A percentile compares a stretch with the other conserved stretches of the same genome.
Conservation (phyloP, 1,140 invertebrate species). For the Cotesia vestalis region DNA sequence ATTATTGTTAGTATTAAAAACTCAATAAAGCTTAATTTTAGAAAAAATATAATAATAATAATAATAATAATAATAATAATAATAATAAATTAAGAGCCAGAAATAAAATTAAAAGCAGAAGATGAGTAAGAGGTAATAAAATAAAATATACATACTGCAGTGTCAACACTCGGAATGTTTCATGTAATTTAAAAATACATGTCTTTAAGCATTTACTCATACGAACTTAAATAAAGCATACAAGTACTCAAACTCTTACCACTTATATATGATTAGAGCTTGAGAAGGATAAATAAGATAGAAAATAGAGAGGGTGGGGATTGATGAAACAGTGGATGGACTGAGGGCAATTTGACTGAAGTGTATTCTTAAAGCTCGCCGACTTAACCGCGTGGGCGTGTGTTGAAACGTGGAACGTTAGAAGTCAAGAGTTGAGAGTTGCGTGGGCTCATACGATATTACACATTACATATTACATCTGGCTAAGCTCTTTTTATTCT, state of each 20-base stretch:
- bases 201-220: no score
- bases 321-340: conserved; percentile 60
- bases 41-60: no score
- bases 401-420: conserved; percentile 63
- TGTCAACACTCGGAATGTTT: no score
- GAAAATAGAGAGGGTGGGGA: conserved; percentile 21
- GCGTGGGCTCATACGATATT: conserved; percentile 58
- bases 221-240: no score
- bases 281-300: not conserved
- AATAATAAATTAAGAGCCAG: no score
- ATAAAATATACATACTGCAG: conserved; percentile 4
- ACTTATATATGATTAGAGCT: not conserved
- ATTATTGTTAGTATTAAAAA: no score
- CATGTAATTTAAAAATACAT: no score
- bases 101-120: no score
- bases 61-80: no score
- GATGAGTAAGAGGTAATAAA: no score
- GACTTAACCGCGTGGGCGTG: conserved; percentile 59
- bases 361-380: conserved; percentile 63
- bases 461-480: conserved; percentile 49
- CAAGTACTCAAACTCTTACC: no score
- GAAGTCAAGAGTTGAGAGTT: conserved; percentile 50
- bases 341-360: conserved; percentile 62
- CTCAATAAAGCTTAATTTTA: no score
- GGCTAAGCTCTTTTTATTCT: conserved; percentile 24